Base-by-base conservation (phyloP, 2,113 vertebrate genomes). In the Pipa parva region DNA sequence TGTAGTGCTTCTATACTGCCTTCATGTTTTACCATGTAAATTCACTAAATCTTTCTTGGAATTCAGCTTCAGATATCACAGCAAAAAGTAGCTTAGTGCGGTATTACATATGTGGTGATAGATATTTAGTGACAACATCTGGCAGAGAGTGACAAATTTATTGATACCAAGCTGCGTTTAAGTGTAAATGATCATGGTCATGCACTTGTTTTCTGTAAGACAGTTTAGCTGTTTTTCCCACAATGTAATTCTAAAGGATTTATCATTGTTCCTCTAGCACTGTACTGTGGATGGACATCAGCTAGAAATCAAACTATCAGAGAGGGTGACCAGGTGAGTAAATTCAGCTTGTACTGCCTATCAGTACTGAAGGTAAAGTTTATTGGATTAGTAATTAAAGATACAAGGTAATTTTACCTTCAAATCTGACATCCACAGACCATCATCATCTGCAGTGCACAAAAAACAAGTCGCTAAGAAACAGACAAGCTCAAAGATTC, bases 401-500 rank as follows among this genome's bases (percentile, higher is more conserved):
- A n/a, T n/a, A n/a, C n/a, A n/a, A n/a, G n/a, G n/a, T n/a, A n/a
- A n/a, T n/a, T n/a, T n/a, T n/a, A n/a, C n/a, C n/a, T n/a, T n/a
- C n/a, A n/a, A n/a, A n/a, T n/a, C n/a, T 42, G 39, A 17, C 39
- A 42, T 42, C 39, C 1, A 0, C 45, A 99, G 97, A 60, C 81
- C 86, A 0, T 18, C 77, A 8, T 73, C 77, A 49, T 77, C 78
- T 4, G 57, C 87, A 0, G 54, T 76, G 13, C 87, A 88, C 9
- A 96, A 88, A 76, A 97, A 93, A 33, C 95, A 99, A 68, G 74
- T 5, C 0, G 24, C 79, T 59, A 91, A 85, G 78, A 97, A 95
- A 71, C 97, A 97, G 78, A 92, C 62, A 0, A 92, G 87, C 1
- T 94, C 95, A 15, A 99, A 99, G 82, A 97, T 99, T 78, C 85